phyloP scores from a whole-genome alignment of 1,140 invertebrate genomes.

The Lordiphosa collinella region DNA sequence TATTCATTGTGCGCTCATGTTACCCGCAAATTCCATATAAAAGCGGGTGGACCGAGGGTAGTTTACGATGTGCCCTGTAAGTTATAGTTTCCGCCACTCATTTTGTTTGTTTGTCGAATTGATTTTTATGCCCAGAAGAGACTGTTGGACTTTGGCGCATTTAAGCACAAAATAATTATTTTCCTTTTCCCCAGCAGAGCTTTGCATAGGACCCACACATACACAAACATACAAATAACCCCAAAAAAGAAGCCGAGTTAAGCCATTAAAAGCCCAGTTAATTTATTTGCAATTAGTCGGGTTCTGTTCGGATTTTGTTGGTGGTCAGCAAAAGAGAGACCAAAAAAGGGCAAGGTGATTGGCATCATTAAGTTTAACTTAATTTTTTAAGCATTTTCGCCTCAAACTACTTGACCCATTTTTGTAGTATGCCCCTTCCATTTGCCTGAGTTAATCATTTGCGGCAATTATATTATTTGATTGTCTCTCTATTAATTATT shows the following conservation, averaged over 20 bases:
- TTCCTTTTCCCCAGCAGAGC: conserved; percentile 36
- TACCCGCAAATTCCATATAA: conserved; percentile 10
- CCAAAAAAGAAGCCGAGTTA: conserved; percentile 14
- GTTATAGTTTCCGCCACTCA: conserved; percentile 78
- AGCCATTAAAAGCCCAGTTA: conserved; percentile 55
- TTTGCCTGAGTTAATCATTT: not conserved
- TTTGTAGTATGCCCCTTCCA: conserved; percentile 9
- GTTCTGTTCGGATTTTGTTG: conserved; percentile 4
- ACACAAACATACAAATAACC: conserved; percentile 13
- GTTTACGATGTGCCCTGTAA: conserved; percentile 56
- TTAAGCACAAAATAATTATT: conserved; percentile 64
- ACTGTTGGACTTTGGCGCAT: conserved; percentile 19
- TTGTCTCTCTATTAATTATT: conserved; percentile 29
- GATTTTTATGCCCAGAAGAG: conserved; percentile 63
- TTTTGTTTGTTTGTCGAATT: conserved; percentile 71
- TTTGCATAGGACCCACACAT: conserved; percentile 9
- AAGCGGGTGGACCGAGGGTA: not conserved
- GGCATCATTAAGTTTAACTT: not conserved
- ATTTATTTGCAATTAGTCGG: conserved; percentile 74
- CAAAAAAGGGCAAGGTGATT: not conserved
- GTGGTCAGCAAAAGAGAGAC: no score
- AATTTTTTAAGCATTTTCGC: not conserved
- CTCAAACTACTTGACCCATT: not conserved
- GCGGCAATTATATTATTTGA: conserved; percentile 34
- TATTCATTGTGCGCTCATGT: conserved; percentile 67